Conservation (phyloP, 2,888 invertebrate species). For the Melinopterus prodromus region DNA sequence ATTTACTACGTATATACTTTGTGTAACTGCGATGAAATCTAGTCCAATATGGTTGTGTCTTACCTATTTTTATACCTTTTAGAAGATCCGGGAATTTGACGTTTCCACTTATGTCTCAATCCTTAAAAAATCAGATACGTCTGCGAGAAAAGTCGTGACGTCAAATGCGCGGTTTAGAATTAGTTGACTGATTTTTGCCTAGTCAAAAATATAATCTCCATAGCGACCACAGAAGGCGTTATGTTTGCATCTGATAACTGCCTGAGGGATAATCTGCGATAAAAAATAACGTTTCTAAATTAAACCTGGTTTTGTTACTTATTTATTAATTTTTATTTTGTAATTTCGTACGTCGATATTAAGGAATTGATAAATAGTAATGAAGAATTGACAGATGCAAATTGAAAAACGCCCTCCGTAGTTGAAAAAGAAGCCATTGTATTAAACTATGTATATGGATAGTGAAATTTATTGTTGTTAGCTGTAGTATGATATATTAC, state of each 20-base stretch:
- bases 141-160: background rate
- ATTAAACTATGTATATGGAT: background rate
- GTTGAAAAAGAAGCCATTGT: too few relatives aligned
- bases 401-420: too few relatives aligned
- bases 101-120: background rate
- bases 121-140: background rate
- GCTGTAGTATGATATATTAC: background rate
- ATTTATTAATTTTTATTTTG: too few relatives aligned
- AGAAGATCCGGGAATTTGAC: background rate
- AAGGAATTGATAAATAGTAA: too few relatives aligned
- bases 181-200: background rate
- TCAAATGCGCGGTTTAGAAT: background rate
- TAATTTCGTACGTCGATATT: too few relatives aligned
- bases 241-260: background rate
- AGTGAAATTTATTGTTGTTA: background rate
- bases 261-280: background rate
- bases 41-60: constrained; percentile 22
- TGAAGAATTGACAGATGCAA: too few relatives aligned
- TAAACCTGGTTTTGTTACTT: too few relatives aligned
- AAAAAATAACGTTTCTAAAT: too few relatives aligned
- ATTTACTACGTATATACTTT: background rate
- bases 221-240: background rate
- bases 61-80: constrained; percentile 23
- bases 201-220: background rate
- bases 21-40: constrained; percentile 7